Evolutionary conservation across 1,140 invertebrate genomes (phyloP).

Genomic region (Tetramorium alpestre): DNA sequence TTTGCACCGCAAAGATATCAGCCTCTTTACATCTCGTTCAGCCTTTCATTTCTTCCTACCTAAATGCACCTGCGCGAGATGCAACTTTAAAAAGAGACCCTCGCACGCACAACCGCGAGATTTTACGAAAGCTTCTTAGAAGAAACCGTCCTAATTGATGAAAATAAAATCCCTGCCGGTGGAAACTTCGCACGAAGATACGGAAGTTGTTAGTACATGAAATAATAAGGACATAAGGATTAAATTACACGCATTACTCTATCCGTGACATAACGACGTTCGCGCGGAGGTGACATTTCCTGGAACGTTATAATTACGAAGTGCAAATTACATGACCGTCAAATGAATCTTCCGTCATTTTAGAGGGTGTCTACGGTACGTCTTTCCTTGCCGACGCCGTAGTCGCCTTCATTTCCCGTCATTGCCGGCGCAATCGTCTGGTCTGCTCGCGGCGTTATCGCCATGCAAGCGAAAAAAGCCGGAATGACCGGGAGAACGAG

Average conservation of each 20-base stretch:
- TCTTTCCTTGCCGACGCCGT: neutral
- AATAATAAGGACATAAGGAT: neutral
- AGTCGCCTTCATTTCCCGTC: conserved; percentile 16
- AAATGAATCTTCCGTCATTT: conserved; percentile 34
- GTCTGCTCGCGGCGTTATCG: conserved; percentile 4
- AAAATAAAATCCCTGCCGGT: neutral
- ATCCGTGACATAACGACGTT: neutral
- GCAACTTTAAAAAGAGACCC: conserved; percentile 3
- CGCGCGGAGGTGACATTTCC: conserved; percentile 12
- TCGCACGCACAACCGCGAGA: neutral
- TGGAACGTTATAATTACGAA: conserved; percentile 30
- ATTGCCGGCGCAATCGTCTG: conserved; percentile 16
- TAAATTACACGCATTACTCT: conserved; percentile 24
- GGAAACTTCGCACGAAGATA: neutral
- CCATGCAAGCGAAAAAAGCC: conserved; percentile 1
- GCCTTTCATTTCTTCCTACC: conserved; percentile 47
- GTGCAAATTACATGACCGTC: conserved; percentile 27
- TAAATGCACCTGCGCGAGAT: conserved; percentile 23
- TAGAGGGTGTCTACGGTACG: neutral
- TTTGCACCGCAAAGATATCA: conserved; percentile 27
- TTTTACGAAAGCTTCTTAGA: conserved; percentile 6
- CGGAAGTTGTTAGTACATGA: conserved; percentile 12
- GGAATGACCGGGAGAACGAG: conserved; percentile 51
- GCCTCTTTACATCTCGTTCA: conserved; percentile 42
- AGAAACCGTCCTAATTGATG: neutral